phyloP scores from a whole-genome alignment of 1,140 invertebrate genomes.

The Temnothorax nylanderi region DNA sequence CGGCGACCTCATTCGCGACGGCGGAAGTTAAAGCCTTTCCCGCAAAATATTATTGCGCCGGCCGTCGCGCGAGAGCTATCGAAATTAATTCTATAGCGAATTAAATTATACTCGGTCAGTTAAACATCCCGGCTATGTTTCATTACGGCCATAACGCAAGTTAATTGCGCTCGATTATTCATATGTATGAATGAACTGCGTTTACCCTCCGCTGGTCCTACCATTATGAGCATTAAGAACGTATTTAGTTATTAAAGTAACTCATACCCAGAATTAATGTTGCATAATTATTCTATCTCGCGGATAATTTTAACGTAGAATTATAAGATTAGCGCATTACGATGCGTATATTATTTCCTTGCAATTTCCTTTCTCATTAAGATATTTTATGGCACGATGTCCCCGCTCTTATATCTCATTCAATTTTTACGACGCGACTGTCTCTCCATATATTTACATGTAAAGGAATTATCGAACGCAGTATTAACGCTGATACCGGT shows the following conservation, averaged over 20 bases:
- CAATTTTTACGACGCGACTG: neutral
- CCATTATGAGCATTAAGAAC: conserved; percentile 51
- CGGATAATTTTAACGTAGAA: conserved; percentile 21
- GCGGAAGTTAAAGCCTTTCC: neutral
- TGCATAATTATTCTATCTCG: conserved; percentile 27
- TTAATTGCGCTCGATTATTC: conserved; percentile 60
- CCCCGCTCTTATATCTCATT: neutral
- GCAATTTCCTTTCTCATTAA: neutral
- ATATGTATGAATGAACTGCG: conserved; percentile 52
- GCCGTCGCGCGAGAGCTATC: conserved; percentile 10
- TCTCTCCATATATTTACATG: neutral
- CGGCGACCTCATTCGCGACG: conserved; percentile 11
- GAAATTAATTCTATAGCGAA: conserved; percentile 58
- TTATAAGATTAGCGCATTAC: conserved; percentile 19
- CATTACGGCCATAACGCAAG: conserved; percentile 43
- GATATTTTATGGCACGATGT: neutral
- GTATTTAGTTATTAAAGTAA: conserved; percentile 54
- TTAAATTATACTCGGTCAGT: conserved; percentile 57
- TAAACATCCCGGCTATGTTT: conserved; percentile 50
- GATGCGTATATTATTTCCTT: conserved; percentile 12
- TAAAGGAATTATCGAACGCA: neutral
- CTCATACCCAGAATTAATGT: conserved; percentile 27
- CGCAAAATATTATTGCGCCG: conserved; percentile 45
- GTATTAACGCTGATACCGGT: neutral
- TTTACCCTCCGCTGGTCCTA: conserved; percentile 25